phyloP scores from a whole-genome alignment of 2,888 invertebrate species.

The Brachyptera risi region DNA sequence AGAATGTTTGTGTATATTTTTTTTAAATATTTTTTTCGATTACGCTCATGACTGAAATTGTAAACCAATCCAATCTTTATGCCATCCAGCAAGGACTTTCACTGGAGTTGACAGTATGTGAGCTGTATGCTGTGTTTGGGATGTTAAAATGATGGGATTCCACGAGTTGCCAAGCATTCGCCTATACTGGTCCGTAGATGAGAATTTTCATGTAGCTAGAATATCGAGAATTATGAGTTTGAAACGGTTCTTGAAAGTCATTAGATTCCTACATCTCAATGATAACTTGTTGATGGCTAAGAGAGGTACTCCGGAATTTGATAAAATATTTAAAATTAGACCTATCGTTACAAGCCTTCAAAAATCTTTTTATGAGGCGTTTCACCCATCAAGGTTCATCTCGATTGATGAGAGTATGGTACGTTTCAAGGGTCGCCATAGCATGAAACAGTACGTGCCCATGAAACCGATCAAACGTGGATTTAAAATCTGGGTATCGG shows the following conservation, averaged over 20 bases:
- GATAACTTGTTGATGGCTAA: constrained; percentile 5
- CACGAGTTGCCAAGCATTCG: constrained; percentile 8
- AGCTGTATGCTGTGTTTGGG: constrained; percentile 13
- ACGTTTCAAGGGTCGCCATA: constrained; percentile 36
- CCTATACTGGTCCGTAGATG: constrained; percentile 20
- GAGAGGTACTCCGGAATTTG: constrained; percentile 31
- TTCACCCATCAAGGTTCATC: constrained; percentile 30
- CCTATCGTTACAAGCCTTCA: constrained; percentile 32
- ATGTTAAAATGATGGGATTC: constrained; percentile 21
- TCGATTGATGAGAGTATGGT: constrained; percentile 37
- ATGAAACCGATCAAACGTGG: constrained; percentile 36
- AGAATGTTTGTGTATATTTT: too few species aligned
- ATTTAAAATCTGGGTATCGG: too few species aligned
- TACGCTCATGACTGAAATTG: background rate
- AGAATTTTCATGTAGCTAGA: constrained; percentile 9
- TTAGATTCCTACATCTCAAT: constrained; percentile 13
- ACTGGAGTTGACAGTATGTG: background rate
- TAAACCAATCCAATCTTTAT: constrained; percentile 11
- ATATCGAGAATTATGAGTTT: too few species aligned
- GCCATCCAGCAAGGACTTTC: background rate
- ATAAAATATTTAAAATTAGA: constrained; percentile 36
- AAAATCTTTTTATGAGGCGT: constrained; percentile 21
- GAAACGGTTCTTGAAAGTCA: constrained; percentile 20
- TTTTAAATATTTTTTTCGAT: constrained; percentile 8
- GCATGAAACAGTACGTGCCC: constrained; percentile 36